phyloP scores from a whole-genome alignment of 1,140 invertebrate species.

The Hylyphantes graminicola region DNA sequence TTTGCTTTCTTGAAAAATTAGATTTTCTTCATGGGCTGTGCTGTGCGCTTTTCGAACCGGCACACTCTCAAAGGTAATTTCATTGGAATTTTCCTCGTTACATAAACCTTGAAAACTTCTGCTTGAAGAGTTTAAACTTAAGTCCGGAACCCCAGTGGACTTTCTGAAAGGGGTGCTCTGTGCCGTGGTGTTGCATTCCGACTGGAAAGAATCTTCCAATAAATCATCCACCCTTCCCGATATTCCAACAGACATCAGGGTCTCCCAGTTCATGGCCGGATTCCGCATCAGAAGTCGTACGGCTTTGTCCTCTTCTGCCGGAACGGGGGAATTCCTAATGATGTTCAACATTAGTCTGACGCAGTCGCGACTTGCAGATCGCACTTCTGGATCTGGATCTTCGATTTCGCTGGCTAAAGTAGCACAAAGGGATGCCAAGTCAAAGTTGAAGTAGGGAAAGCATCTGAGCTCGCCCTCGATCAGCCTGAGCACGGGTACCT shows the following conservation, averaged over 20 bases:
- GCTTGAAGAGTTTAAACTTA: too few relatives aligned
- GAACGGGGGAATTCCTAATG: conserved; percentile 6
- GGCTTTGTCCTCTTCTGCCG: background rate
- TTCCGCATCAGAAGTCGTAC: background rate
- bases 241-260: background rate
- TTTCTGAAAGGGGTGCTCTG: background rate
- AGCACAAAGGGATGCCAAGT: background rate
- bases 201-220: background rate
- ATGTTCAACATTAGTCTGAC: background rate
- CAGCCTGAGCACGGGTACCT: background rate
- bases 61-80: too few relatives aligned
- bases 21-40: too few relatives aligned
- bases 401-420: background rate
- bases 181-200: background rate
- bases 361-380: background rate
- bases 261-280: background rate
- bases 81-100: too few relatives aligned
- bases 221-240: too few relatives aligned
- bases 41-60: too few relatives aligned
- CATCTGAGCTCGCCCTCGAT: background rate
- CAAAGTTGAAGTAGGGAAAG: conserved; percentile 31
- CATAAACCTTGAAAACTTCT: too few relatives aligned
- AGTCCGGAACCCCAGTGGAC: too few relatives aligned
- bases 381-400: background rate
- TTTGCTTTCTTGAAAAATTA: too few relatives aligned